Evolutionary conservation across 2,797 vertebrate genomes (phyloP).

Genomic region (Anas capensis): DNA sequence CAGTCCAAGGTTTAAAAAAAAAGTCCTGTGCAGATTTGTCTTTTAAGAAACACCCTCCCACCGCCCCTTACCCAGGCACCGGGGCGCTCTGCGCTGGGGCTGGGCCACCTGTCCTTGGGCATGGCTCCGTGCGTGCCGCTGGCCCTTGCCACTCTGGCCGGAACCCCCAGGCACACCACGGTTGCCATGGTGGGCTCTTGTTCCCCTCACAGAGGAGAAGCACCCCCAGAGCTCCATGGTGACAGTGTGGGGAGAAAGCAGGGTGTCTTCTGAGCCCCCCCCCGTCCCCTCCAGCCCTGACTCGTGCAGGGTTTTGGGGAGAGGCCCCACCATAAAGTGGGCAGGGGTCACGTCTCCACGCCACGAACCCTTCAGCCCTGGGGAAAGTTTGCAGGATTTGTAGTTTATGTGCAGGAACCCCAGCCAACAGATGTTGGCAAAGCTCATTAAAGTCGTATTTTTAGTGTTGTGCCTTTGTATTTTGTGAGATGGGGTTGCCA

Average conservation of each 20-base stretch:
- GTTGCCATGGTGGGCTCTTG: background rate
- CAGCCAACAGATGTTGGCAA: no score
- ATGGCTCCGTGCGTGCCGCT: slow-evolving; percentile 30
- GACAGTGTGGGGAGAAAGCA: background rate
- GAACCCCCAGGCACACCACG: fast-evolving
- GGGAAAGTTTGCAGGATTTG: background rate
- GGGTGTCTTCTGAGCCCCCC: background rate
- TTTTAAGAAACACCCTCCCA: no score
- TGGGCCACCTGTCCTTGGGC: slow-evolving; percentile 67
- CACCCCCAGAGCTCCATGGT: background rate
- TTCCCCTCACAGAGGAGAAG: fast-evolving
- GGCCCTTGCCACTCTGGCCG: background rate
- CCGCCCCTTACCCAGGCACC: slow-evolving; percentile 79
- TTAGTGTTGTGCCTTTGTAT: background rate
- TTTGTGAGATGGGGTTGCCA: background rate
- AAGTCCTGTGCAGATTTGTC: no score
- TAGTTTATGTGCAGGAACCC: background rate
- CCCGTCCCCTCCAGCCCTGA: background rate
- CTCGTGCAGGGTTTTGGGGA: no score
- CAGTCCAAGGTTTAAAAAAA: background rate
- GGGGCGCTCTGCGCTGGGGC: slow-evolving; percentile 17
- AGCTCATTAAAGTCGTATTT: background rate
- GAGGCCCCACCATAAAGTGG: background rate
- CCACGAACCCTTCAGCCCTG: background rate
- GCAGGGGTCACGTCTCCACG: background rate